Evolutionary conservation across 1,140 invertebrate genomes (phyloP).

Genomic region (Anastrepha obliqua): DNA sequence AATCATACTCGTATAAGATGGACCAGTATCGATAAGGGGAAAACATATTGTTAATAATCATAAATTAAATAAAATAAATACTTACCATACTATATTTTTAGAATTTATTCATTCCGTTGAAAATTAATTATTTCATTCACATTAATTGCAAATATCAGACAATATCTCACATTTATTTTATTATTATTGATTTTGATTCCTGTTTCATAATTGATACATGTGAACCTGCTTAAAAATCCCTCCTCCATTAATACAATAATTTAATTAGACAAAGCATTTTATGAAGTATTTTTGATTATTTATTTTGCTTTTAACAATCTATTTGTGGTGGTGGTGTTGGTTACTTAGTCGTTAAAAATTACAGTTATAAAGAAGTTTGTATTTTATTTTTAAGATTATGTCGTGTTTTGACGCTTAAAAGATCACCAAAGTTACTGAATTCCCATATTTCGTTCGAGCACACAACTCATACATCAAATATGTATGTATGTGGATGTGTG

Average conservation of each 20-base stretch:
- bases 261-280: neutral
- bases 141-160: too few relatives aligned
- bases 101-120: too few relatives aligned
- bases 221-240: too few relatives aligned
- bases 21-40: too few relatives aligned
- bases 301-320: constrained; percentile 25
- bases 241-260: neutral
- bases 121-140: too few relatives aligned
- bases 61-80: too few relatives aligned
- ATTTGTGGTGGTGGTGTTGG: neutral
- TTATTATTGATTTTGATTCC: too few relatives aligned
- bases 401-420: constrained; percentile 8
- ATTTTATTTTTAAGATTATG: neutral
- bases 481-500: neutral
- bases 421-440: constrained; percentile 45
- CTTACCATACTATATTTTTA: too few relatives aligned
- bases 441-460: constrained; percentile 42
- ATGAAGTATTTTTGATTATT: neutral
- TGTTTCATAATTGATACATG: too few relatives aligned
- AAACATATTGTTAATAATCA: too few relatives aligned
- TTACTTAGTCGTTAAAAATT: constrained; percentile 12
- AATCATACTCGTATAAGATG: too few relatives aligned
- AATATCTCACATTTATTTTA: too few relatives aligned
- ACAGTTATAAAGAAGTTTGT: constrained; percentile 16
- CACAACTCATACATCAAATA: constrained; percentile 7